phyloP scores from a whole-genome alignment of 37 sponge, comb jelly and placozoan genomes.

The Ephydatia muelleri region DNA sequence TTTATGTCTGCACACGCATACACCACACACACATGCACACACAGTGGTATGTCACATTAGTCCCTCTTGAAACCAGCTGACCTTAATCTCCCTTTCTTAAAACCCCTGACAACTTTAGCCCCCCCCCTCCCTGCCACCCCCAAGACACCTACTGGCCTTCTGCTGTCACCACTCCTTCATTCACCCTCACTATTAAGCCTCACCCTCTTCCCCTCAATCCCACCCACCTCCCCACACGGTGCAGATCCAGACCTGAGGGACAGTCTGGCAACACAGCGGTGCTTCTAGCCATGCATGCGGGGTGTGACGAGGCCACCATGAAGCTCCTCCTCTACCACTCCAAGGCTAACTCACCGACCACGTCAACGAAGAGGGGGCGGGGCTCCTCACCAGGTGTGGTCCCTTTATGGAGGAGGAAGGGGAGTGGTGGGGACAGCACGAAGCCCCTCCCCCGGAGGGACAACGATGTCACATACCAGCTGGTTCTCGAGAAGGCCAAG shows the following conservation, averaged over 20 bases:
- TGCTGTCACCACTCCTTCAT: too few relatives aligned
- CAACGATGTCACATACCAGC: background rate
- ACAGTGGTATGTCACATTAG: too few relatives aligned
- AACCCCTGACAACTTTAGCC: too few relatives aligned
- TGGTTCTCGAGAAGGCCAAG: background rate
- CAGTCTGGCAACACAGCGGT: slow-evolving; percentile 3
- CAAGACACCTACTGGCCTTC: too few relatives aligned
- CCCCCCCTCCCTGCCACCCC: too few relatives aligned
- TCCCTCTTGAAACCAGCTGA: too few relatives aligned
- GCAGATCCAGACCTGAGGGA: slow-evolving; percentile 2
- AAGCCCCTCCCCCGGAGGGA: slow-evolving; percentile 11
- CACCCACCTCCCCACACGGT: background rate
- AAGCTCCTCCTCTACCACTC: background rate
- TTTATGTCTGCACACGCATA: too few relatives aligned
- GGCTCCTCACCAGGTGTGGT: background rate
- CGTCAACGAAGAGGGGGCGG: background rate
- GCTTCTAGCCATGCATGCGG: slow-evolving; percentile 5
- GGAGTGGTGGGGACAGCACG: background rate
- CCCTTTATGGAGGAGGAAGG: background rate
- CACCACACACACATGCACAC: too few relatives aligned
- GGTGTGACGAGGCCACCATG: background rate
- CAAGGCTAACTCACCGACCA: background rate
- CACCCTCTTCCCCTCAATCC: background rate
- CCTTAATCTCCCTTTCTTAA: too few relatives aligned
- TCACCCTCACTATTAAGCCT: background rate